Evolutionary conservation across 2,113 vertebrate genomes (phyloP).

Genomic region (Thinocorus orbignyianus): DNA sequence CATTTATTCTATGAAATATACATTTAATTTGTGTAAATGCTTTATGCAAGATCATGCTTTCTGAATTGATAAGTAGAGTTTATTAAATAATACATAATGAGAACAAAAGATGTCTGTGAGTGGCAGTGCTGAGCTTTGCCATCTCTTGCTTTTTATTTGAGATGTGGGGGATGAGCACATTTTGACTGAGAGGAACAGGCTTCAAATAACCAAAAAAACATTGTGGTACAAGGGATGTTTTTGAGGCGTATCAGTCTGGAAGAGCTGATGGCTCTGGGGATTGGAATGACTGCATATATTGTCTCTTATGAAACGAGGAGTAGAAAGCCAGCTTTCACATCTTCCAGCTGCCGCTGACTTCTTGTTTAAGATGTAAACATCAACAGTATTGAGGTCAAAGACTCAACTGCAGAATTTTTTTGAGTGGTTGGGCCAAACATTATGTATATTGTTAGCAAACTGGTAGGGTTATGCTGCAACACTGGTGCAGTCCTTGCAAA

Average conservation of each 20-base stretch:
- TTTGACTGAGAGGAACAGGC: not conserved
- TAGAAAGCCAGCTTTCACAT: not conserved
- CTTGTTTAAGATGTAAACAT: not conserved
- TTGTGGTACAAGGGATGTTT: not conserved
- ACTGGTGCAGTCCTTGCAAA: rapidly evolving
- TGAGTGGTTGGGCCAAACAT: rapidly evolving
- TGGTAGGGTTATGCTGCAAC: not conserved
- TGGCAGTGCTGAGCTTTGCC: not conserved
- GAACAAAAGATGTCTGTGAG: not conserved
- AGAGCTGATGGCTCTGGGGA: not conserved
- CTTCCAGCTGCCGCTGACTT: not conserved
- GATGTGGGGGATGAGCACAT: rapidly evolving
- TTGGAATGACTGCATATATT: not conserved
- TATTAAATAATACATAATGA: not conserved
- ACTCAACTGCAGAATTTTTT: not conserved
- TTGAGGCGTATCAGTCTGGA: not conserved
- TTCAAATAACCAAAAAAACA: rapidly evolving
- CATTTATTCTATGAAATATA: not conserved
- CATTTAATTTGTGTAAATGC: not conserved
- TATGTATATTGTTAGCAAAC: not conserved
- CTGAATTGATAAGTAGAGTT: not conserved
- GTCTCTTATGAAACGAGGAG: not conserved
- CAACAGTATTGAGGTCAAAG: not conserved
- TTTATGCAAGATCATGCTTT: not conserved
- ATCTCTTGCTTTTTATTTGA: not conserved